Base-by-base conservation (phyloP, 1,140 invertebrate genomes). In the Drosophila yakuba region DNA sequence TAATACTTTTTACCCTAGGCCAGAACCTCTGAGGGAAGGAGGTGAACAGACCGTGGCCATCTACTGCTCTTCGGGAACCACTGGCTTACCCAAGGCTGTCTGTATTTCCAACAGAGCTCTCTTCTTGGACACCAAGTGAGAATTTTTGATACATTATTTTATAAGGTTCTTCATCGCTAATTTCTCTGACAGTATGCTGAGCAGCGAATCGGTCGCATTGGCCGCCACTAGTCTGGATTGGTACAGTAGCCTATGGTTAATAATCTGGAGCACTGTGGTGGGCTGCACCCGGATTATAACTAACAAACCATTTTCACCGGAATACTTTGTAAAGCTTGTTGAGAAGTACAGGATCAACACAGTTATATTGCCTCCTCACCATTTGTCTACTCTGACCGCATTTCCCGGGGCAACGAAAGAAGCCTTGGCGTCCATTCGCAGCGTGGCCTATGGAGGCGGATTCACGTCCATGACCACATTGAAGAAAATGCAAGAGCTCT, bases 11-110 rank as follows among this genome's bases (percentile, higher is more conserved):
- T 8, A 23, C 2, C 32, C 0, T 15, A 91, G 90, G 11, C 83
- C 90, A 1, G 74, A 84, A 14, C 43, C 52, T 1, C 43, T 91
- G 2, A 74, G 54, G 12, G 45, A 38, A 4, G 90, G 88, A 1
- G 77, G 69, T 2, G 81, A 89, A 14, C 83, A 91, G 66, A 90
- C 85, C 4, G 72, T 80, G 15, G 74, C 84, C 1, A 92, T 94
- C 51, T 54, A 93, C 0, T 93, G 84, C 50, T 94, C 96, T 0
- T 96, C 95, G 58, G 96, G 96, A 6, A 97, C 96, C 2, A 97
- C 96, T 35, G 96, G 96, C 52, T 81, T 95, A 28, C 96, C 97
- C 2, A 97, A 97, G 93, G 96, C 96, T 25, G 96, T 96, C 0
- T 94, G 95, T 90, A 91, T 97, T 7, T 95, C 96, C 1, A 96